Base-by-base conservation (phyloP, 1,140 invertebrate species). In the Hylaeus volcanicus region DNA sequence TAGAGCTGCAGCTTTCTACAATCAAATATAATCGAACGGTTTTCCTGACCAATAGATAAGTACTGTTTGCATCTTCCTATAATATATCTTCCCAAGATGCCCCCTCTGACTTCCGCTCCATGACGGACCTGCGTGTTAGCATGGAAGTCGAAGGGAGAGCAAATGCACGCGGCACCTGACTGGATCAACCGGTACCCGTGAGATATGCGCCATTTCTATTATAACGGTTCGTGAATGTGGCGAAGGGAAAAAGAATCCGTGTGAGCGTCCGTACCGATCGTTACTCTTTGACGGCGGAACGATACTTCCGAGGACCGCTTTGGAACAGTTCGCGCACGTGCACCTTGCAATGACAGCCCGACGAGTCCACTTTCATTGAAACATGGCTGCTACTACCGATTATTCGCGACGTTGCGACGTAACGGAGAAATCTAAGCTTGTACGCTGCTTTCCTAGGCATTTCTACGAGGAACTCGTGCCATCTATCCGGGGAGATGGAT, bases 171-270 rank as follows among this genome's bases (percentile, higher is more conserved):
- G 9, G 65, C 79, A 70, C 39, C 43, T 61, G 60, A 39, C 51
- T 9, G 41, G 74, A 75, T 71, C 58, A 45, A 48, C 60, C 65
- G 55, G 71, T 68, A 68, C 66, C 43, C 53, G 37, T 39, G 55
- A 80, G 39, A 66, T 58, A 58, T 68, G 26, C 58, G 61, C 72
- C 82, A 79, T 82, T 84, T 81, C 77, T 60, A 73, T 81, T 72
- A 80, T 89, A 89, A 88, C 85, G 88, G 88, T 82, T 63, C 73
- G n/a, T 15, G 39, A 51, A 74, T 68, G 74, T 64, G 63, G 83
- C 5, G 45, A 75, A 86, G 77, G 75, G 12, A 65, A 43, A 37
- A 83, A 72, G 68, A 83, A 81, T 70, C 37, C 63, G 48, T 66
- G 64, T 6, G 26, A 66, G 12, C 58, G 51, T 26, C n/a, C 6